Base-by-base conservation (phyloP, 2,888 invertebrate species). In the Netelia inedita region DNA sequence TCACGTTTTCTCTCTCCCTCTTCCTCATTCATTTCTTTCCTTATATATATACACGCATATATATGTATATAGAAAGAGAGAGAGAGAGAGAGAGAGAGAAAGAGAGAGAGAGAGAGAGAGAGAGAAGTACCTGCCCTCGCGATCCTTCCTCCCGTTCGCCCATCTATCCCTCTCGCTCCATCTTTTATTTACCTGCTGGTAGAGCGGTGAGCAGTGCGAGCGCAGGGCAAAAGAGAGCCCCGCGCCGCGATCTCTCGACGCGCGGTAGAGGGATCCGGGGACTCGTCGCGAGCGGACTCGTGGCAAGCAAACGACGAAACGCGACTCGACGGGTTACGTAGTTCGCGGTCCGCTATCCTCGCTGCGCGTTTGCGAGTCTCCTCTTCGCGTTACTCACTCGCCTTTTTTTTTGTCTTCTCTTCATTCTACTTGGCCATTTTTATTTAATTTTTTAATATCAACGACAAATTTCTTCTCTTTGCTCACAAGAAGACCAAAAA, bases 11-110 rank as follows among this genome's bases (percentile, higher is more conserved):
- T 72, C 72, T 66, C 59, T 50, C 71, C 16, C 57, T 55, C 8
- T 81, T 83, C 65, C 76, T 74, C 75, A 79, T 80, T 84, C 80
- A 80, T 83, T 75, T 71, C 69, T 79, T 66, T 76, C 76, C 16
- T 55, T 41, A 8, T 14, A 69, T 21, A 59, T 28, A 19, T n/a
- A 59, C 63, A 16, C 66, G 23, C 74, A 16, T 55, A 8, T 55
- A n/a, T n/a, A 19, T 55, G 5, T 55, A 16, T 16, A 46, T 46
- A 46, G 8, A 46, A 5, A 5, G 6, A 50, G 50, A 50, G 50
- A n/a, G 50, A 50, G 50, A 50, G 14, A 50, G 50, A 11, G 28
- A 35, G 28, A 28, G 1, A 28, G 28, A 28, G 28, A 28, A 5
- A 28, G 28, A 28, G 28, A 28, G 28, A 28, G 28, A 28, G 28